Conservation (phyloP, 2,797 vertebrate genomes). For the Protonibea diacanthus region DNA sequence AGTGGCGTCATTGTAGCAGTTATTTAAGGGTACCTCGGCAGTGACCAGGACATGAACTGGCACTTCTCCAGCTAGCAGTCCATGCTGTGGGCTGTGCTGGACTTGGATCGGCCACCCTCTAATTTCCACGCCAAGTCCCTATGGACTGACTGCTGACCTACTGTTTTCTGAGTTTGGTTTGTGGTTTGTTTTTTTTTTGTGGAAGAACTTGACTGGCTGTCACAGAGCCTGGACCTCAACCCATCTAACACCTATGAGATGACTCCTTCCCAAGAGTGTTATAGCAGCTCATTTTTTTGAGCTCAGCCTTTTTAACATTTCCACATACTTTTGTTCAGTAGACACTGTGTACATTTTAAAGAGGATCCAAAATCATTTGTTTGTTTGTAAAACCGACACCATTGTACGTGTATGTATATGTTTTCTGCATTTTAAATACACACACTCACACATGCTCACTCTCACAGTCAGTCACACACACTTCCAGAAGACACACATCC, state of each 20-base stretch:
- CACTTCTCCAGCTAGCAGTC: background rate
- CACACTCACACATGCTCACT: constrained; percentile 15
- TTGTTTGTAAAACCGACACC: constrained; percentile 20
- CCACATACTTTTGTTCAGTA: constrained; percentile 11
- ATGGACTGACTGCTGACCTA: background rate
- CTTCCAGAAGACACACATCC: constrained; percentile 44
- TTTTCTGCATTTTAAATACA: constrained; percentile 43
- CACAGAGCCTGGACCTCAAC: too few species aligned
- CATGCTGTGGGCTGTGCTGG: background rate
- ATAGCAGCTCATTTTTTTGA: background rate
- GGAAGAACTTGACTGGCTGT: background rate
- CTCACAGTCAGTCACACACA: constrained; percentile 50
- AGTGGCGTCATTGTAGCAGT: too few species aligned
- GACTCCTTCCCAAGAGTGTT: background rate
- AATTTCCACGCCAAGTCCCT: background rate
- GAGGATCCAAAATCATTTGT: constrained; percentile 7
- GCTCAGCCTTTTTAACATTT: constrained; percentile 9
- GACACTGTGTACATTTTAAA: constrained; percentile 11
- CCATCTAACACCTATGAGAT: background rate
- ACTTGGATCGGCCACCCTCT: background rate
- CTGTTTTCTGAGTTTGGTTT: background rate
- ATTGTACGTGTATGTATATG: constrained; percentile 15
- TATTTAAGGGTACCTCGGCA: background rate
- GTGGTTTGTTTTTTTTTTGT: background rate
- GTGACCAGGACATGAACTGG: background rate